Base-by-base conservation (phyloP, 2,888 invertebrate species). In the Chloroclystis v-ata region DNA sequence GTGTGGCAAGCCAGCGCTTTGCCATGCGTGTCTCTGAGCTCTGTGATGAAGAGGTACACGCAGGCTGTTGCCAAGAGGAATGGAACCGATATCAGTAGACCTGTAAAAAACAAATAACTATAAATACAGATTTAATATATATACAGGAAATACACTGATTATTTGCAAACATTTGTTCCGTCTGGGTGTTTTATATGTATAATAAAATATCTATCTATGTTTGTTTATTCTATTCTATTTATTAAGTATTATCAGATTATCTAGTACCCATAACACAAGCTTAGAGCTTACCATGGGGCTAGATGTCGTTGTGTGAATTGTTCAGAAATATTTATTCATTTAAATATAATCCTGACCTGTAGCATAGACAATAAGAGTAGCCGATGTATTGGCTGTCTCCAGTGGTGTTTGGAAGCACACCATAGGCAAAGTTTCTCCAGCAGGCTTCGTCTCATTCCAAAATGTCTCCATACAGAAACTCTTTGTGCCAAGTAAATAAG, bases 381-480 rank as follows among this genome's bases (percentile, higher is more conserved):
- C 65, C 25, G 89, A 79, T 29, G 82, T 73, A 52, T 75, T 74
- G 11, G 72, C 69, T 38, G 79, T 77, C 33, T 79, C 79, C 43
- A 71, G 46, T 0, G 82, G 75, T 0, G 78, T 61, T 9, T 72
- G 62, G 57, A 88, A 88, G 62, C 91, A 92, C 5, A 91, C 82
- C 51, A 91, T 75, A 0, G 90, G 90, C 28, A 90, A 60, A 3
- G 90, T 90, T 11, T 85, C 57, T 5, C 80, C 82, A 8, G 83
- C 83, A 28, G 86, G 86, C 38, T 72, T 72, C 0, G 82, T 67
- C 49, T 79, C 78, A 44, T 77, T 84, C 69, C 77, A 88, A 56
- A 90, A 88, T 0, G 89, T 75, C 63, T 92, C 91, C 89, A 91
- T 89, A 61, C 91, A 92, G 65, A 89, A 92, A 55, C 90, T 88